Percentiles rank a stretch among this genome's conserved stretches.
phyloP scores from a whole-genome alignment of 2,797 vertebrate species.

The Dromococcyx pavoninus region DNA sequence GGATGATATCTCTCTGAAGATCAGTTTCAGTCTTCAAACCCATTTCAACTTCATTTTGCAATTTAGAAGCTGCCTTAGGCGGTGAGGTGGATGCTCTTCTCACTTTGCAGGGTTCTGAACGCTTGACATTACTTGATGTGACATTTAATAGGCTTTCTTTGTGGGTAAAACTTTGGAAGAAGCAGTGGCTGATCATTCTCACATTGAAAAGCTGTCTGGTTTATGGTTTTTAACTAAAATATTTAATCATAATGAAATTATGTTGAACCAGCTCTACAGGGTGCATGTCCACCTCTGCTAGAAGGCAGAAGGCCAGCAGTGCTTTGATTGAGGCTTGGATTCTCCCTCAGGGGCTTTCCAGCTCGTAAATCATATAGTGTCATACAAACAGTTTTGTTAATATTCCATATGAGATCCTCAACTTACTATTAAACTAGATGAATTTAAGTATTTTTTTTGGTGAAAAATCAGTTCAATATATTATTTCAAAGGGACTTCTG shows the following conservation, averaged over 20 bases:
- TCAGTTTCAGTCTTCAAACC: neutral
- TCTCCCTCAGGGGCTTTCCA: neutral
- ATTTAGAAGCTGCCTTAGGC: neutral
- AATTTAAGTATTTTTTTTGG: neutral
- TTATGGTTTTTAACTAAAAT: neutral
- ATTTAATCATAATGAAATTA: neutral
- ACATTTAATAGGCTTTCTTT: neutral
- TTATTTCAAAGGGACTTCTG: neutral
- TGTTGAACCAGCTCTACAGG: neutral
- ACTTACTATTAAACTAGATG: neutral
- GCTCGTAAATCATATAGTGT: neutral
- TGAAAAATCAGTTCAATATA: neutral
- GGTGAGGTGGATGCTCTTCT: neutral
- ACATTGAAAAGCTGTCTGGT: neutral
- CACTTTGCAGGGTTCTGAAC: neutral
- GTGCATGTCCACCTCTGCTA: fast-evolving
- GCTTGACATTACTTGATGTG: neutral
- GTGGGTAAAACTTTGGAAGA: neutral
- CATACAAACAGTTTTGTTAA: neutral
- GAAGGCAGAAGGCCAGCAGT: neutral
- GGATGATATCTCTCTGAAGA: neutral
- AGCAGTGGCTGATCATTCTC: neutral
- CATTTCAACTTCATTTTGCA: neutral
- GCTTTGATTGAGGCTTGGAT: neutral
- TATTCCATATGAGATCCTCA: neutral